phyloP scores from a whole-genome alignment of 1,140 invertebrate genomes.

The Saccostrea echinata region DNA sequence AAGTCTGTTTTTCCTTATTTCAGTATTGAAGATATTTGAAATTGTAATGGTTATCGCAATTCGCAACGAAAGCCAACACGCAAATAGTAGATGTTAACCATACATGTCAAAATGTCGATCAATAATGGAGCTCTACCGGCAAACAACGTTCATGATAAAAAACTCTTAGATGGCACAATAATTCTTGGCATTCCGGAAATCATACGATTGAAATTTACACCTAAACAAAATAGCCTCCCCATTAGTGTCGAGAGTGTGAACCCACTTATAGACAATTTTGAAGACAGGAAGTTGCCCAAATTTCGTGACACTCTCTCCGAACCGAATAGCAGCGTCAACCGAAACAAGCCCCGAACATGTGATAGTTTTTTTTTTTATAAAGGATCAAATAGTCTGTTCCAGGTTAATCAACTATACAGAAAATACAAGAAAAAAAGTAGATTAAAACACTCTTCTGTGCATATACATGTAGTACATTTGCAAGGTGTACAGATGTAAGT shows the following conservation, averaged over 20 bases:
- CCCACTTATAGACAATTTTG: not conserved
- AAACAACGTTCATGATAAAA: not conserved
- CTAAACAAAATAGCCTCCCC: not conserved
- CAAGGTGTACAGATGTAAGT: too few relatives aligned
- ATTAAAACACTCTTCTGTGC: not conserved
- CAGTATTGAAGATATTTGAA: not conserved
- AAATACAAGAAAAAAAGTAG: constrained; percentile 23
- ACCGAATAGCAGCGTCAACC: not conserved
- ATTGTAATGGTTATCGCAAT: not conserved
- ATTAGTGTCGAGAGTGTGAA: not conserved
- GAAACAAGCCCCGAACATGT: not conserved
- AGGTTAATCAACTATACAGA: not conserved
- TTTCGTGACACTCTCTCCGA: not conserved
- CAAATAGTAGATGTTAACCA: not conserved
- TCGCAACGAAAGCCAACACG: not conserved
- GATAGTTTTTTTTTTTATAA: not conserved
- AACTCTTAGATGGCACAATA: not conserved
- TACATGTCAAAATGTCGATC: not conserved
- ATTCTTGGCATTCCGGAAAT: constrained; percentile 18
- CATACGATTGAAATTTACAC: constrained; percentile 2
- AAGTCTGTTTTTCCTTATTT: not conserved
- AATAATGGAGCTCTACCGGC: not conserved
- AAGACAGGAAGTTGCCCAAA: not conserved
- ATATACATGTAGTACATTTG: too few relatives aligned
- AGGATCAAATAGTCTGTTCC: not conserved